phyloP scores from a whole-genome alignment of 1,140 invertebrate genomes.

The Panagrolaimus sp. region DNA sequence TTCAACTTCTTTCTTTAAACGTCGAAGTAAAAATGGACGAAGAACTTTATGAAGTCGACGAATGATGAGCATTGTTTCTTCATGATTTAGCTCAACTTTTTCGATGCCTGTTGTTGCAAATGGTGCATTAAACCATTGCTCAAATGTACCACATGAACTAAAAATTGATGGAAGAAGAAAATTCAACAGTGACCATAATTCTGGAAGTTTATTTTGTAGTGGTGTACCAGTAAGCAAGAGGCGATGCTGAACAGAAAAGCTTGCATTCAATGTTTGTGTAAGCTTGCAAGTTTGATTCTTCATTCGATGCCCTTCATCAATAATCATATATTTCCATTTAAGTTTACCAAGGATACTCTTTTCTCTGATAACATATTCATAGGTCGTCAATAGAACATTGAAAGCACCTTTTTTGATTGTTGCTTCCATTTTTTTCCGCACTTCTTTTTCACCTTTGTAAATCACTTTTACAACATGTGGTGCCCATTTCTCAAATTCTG shows the following conservation, averaged over 20 bases:
- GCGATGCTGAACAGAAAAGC: conserved; percentile 84
- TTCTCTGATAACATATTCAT: conserved; percentile 97
- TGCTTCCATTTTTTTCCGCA: no score
- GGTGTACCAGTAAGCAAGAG: conserved; percentile 93
- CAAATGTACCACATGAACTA: conserved; percentile 91
- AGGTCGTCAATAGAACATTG: conserved; percentile 98
- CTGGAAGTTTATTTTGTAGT: conserved; percentile 96
- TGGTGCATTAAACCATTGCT: conserved; percentile 98
- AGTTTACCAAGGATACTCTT: conserved; percentile 88
- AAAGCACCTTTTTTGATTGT: no score
- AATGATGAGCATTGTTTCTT: no score
- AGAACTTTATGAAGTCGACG: conserved; percentile 93
- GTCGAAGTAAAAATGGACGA: conserved; percentile 86
- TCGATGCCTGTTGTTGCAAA: conserved; percentile 97
- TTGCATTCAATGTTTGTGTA: conserved; percentile 95
- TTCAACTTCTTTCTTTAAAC: conserved; percentile 94
- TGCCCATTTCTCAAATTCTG: conserved; percentile 99
- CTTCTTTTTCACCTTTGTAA: no score
- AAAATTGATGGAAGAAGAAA: conserved; percentile 99
- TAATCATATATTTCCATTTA: conserved; percentile 98
- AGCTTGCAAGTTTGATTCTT: conserved; percentile 97
- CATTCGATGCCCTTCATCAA: conserved; percentile 99
- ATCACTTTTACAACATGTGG: no score
- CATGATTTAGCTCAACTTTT: conserved; percentile 86
- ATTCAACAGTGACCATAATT: conserved; percentile 99